These are phyloP conservation scores for Coleophora flavipennella DNA, from an alignment of 2,888 invertebrate species.

Conservation along the genomic window DNA sequence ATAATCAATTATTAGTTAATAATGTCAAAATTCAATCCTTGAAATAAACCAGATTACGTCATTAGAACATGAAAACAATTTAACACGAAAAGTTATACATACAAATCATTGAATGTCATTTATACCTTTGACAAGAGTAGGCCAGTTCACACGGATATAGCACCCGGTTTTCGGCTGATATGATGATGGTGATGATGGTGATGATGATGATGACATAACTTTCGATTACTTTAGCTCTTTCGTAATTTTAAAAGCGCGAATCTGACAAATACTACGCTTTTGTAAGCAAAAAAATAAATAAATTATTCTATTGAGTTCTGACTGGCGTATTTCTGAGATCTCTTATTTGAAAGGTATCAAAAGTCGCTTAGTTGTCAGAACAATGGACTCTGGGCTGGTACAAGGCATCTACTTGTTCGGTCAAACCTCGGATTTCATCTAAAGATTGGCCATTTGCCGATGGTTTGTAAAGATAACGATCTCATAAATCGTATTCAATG, in stretches of 20 bases:
- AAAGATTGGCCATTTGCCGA: conserved; percentile 30
- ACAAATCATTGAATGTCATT: no score
- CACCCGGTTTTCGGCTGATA: no score
- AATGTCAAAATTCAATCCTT: no score
- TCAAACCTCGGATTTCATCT: conserved; percentile 24
- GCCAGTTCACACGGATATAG: no score
- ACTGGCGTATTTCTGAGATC: conserved; percentile 31
- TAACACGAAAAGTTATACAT: no score
- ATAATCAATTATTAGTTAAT: no score
- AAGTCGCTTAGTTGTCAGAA: conserved; percentile 40
- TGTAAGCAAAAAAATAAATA: conserved; percentile 30
- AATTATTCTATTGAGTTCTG: conserved; percentile 26
- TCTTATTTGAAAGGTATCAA: conserved; percentile 42
- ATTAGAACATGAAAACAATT: no score
- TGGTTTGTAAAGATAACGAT: conserved; percentile 32
- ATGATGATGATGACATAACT: no score
- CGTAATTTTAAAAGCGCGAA: conserved; percentile 18
- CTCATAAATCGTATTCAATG: conserved; percentile 38
- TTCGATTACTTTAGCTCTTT: no score
- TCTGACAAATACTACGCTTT: conserved; percentile 27
- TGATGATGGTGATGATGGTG: no score
- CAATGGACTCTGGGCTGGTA: conserved; percentile 29
- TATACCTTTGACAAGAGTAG: no score
- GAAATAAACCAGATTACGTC: no score
- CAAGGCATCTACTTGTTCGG: conserved; percentile 28